phyloP scores from a whole-genome alignment of 2,888 invertebrate genomes.

The Thymelicus sylvestris region DNA sequence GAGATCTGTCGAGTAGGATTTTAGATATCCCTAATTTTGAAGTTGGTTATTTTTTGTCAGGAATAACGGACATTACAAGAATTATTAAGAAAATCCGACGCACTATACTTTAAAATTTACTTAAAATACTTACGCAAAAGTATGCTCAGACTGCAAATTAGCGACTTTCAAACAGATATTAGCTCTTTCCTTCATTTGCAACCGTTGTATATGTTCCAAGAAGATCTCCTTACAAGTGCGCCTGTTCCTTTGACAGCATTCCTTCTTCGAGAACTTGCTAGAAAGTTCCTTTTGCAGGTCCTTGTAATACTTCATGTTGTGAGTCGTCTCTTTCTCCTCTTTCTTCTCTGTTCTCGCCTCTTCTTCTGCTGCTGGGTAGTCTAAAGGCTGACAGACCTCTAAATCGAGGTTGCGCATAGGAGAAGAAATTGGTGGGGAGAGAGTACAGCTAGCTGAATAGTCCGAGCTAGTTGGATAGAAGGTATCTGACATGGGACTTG shows the following conservation, averaged over 20 bases:
- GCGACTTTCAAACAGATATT: slow-evolving; percentile 62
- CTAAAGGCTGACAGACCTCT: slow-evolving; percentile 63
- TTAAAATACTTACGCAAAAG: slow-evolving; percentile 59
- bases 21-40: too few species aligned
- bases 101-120: too few species aligned
- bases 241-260: slow-evolving; percentile 63
- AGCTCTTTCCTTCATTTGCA: slow-evolving; percentile 56
- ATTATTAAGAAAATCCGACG: too few species aligned
- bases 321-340: slow-evolving; percentile 29
- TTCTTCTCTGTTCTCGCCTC: slow-evolving; percentile 3
- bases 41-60: too few species aligned
- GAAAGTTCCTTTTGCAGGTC: slow-evolving; percentile 70
- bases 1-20: too few species aligned
- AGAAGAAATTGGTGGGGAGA: slow-evolving; percentile 61
- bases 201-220: slow-evolving; percentile 56
- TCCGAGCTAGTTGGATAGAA: slow-evolving; percentile 57
- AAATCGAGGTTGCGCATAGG: slow-evolving; percentile 62
- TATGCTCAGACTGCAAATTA: slow-evolving; percentile 59
- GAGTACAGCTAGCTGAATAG: slow-evolving; percentile 44
- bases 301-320: slow-evolving; percentile 63
- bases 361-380: slow-evolving; percentile 46
- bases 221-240: slow-evolving; percentile 62
- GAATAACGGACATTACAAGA: too few species aligned
- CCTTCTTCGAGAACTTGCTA: slow-evolving; percentile 59
- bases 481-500: slow-evolving; percentile 64